phyloP scores from a whole-genome alignment of 1,140 invertebrate species.

The Thaumetopoea pityocampa region DNA sequence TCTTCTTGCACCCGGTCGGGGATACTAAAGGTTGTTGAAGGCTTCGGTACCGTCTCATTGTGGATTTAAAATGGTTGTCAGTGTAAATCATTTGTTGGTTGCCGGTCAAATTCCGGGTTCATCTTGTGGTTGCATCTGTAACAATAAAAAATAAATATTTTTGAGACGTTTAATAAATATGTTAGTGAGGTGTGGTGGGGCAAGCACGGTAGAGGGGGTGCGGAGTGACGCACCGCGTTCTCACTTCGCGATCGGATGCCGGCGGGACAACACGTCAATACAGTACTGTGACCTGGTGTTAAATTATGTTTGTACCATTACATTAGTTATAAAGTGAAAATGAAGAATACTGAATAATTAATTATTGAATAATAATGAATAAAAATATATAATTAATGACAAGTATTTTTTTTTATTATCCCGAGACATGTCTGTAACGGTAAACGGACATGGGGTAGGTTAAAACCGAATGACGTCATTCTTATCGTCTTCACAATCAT shows the following conservation, averaged over 20 bases:
- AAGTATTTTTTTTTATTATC: too few relatives aligned
- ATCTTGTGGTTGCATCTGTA: conserved; percentile 59
- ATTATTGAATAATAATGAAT: too few relatives aligned
- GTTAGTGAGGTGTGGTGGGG: conserved; percentile 33
- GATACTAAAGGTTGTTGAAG: conserved; percentile 45
- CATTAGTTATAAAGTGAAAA: too few relatives aligned
- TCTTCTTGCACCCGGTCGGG: conserved; percentile 43
- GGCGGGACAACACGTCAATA: too few relatives aligned
- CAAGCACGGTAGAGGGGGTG: conserved; percentile 14
- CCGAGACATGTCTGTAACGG: too few relatives aligned
- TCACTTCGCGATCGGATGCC: conserved; percentile 53
- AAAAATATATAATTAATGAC: too few relatives aligned
- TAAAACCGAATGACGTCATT: too few relatives aligned
- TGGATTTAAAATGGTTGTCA: conserved; percentile 24
- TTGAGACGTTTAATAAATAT: conserved; percentile 26
- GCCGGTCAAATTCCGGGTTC: conserved; percentile 54
- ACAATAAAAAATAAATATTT: conserved; percentile 28
- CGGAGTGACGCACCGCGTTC: conserved; percentile 33
- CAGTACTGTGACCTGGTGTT: too few relatives aligned
- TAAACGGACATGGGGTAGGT: too few relatives aligned
- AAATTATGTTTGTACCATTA: too few relatives aligned
- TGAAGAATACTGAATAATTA: too few relatives aligned
- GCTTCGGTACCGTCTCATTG: conserved; percentile 34
- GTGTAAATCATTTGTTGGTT: conserved; percentile 23
- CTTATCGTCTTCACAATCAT: too few relatives aligned